Evolutionary conservation across 35 echinoderm and acorn worm genomes (phyloP).

Genomic region (Ophioderma brevispina): DNA sequence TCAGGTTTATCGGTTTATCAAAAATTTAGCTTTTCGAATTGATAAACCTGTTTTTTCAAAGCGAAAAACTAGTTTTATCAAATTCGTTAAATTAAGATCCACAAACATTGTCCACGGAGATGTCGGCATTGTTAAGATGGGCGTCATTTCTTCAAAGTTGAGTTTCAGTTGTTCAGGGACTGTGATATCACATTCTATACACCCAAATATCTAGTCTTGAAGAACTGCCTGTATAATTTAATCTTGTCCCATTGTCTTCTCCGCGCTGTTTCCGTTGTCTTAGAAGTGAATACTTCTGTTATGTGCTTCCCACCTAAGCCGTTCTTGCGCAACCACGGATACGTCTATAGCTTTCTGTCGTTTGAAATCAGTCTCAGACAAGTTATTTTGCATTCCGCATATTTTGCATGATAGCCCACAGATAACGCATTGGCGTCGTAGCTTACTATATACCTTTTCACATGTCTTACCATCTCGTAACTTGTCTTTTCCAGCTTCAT

Average conservation of each 20-base stretch:
- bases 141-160: neutral
- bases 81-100: no score
- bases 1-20: no score
- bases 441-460: neutral
- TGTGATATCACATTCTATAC: slow-evolving; percentile 42
- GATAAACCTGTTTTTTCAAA: no score
- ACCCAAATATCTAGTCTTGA: slow-evolving; percentile 29
- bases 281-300: neutral
- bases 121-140: slow-evolving; percentile 35
- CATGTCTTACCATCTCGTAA: slow-evolving; percentile 3
- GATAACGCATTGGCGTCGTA: slow-evolving; percentile 21
- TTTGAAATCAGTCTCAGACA: neutral
- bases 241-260: slow-evolving; percentile 6
- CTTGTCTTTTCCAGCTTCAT: neutral
- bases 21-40: no score
- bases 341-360: neutral
- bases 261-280: neutral
- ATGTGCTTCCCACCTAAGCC: neutral
- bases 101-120: neutral
- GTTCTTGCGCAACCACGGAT: neutral
- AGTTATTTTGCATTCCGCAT: neutral
- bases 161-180: slow-evolving; percentile 10
- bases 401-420: slow-evolving; percentile 2
- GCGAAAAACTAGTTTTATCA: no score
- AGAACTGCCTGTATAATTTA: neutral